These are phyloP conservation scores for Synergus japonicus DNA, from an alignment of 2,888 invertebrate species.

Conservation along the genomic window DNA sequence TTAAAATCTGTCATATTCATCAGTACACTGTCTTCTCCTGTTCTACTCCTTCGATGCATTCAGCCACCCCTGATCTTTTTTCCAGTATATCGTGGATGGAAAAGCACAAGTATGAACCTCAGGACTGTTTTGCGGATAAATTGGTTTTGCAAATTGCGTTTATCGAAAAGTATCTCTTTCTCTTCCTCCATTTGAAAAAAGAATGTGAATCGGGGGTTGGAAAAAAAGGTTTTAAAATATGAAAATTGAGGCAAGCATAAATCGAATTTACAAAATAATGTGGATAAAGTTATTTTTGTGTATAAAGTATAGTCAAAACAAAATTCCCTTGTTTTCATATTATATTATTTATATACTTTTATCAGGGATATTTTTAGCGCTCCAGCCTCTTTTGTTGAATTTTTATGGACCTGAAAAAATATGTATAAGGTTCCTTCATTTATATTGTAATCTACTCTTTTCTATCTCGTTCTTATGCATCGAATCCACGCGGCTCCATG, in stretches of 20 bases:
- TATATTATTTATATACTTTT: too few species aligned
- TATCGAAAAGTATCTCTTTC: not conserved
- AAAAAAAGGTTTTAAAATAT: too few species aligned
- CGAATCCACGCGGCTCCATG: constrained; percentile 56
- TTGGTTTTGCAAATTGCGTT: not conserved
- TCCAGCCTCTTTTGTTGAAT: not conserved
- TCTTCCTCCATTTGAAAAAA: not conserved
- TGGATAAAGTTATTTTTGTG: too few species aligned
- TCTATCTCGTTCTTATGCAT: constrained; percentile 66
- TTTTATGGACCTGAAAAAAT: not conserved
- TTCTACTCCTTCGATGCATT: constrained; percentile 15
- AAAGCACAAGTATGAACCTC: not conserved
- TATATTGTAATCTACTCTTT: constrained; percentile 67
- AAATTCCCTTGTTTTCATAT: too few species aligned
- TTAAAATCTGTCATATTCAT: constrained; percentile 68
- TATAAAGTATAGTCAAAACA: too few species aligned
- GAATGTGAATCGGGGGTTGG: not conserved
- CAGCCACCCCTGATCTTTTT: not conserved
- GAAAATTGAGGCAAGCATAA: too few species aligned
- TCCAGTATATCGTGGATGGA: not conserved
- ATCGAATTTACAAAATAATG: too few species aligned
- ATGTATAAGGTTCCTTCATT: constrained; percentile 62
- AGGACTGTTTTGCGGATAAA: not conserved
- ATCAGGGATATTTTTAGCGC: too few species aligned
- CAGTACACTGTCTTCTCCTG: constrained; percentile 54